Evolutionary conservation across 2,113 vertebrate species (phyloP).

Genomic region (Poeciliopsis turrubarensis): DNA sequence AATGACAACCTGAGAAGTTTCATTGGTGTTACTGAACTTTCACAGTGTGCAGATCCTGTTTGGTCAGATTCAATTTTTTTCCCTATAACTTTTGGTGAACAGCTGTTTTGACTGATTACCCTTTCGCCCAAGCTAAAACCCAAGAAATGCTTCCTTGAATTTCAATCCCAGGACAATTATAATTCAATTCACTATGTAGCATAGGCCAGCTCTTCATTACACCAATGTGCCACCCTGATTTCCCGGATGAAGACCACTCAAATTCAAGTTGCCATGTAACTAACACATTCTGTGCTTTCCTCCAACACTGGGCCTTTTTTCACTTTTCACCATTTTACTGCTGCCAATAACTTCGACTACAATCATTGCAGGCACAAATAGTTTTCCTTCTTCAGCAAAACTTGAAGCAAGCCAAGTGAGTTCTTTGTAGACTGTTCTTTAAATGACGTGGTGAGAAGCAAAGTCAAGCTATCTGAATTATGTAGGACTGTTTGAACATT

Average conservation of each 20-base stretch:
- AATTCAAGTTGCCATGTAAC: constrained; percentile 22
- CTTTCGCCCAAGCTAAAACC: constrained; percentile 24
- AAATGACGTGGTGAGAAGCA: constrained; percentile 11
- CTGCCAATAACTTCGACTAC: constrained; percentile 3
- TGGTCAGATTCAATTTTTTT: constrained; percentile 8
- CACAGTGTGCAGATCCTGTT: constrained; percentile 36
- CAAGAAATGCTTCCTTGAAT: constrained; percentile 11
- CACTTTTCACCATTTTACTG: constrained; percentile 28
- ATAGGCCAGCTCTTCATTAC: constrained; percentile 3
- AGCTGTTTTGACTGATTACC: constrained; percentile 26
- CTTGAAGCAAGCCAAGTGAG: neutral
- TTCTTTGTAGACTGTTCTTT: neutral
- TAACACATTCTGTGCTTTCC: constrained; percentile 8
- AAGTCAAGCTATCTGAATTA: constrained; percentile 35
- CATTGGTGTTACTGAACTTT: constrained; percentile 20
- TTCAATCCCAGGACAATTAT: constrained; percentile 18
- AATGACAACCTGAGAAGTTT: constrained; percentile 22
- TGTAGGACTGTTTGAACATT: constrained; percentile 7
- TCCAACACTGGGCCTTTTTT: constrained; percentile 4
- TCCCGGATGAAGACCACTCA: neutral
- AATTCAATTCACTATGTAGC: constrained; percentile 5
- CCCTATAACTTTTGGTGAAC: constrained; percentile 1
- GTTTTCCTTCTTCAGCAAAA: neutral
- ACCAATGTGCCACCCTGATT: neutral
- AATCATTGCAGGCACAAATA: neutral